Evolutionary conservation across 2,113 vertebrate species (phyloP).

Genomic region (Cygnus atratus): DNA sequence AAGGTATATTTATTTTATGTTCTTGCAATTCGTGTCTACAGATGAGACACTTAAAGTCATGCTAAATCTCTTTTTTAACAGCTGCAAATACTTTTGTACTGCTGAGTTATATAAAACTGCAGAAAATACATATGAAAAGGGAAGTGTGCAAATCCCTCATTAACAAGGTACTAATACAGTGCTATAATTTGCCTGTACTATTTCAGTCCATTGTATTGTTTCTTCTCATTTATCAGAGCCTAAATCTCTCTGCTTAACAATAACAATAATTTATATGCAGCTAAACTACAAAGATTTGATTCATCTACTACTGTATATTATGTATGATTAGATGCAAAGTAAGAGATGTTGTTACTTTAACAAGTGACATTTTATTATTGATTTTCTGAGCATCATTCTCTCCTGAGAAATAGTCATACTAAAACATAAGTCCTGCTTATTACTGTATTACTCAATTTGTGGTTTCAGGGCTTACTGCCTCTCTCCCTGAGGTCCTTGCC

Average conservation of each 20-base stretch:
- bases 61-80: neutral
- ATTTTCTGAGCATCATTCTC: neutral
- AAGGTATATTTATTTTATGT: neutral
- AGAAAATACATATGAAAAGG: neutral
- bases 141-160: conserved; percentile 9
- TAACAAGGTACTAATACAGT: conserved; percentile 12
- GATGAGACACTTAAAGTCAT: neutral
- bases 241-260: neutral
- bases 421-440: neutral
- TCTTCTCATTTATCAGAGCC: conserved; percentile 9
- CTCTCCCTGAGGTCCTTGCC: neutral
- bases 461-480: neutral
- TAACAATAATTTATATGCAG: neutral
- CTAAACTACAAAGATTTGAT: neutral
- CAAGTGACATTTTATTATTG: neutral
- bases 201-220: neutral
- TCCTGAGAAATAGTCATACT: neutral
- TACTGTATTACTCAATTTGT: neutral
- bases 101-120: neutral
- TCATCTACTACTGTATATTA: neutral
- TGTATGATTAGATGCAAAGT: neutral
- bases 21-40: neutral
- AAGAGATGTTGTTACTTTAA: neutral
- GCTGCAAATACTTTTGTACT: neutral
- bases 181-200: neutral